Evolutionary conservation across 2,113 vertebrate genomes (phyloP), one percentile per base, ranked within the genome.

Genomic region (Cynoglossus semilaevis): DNA sequence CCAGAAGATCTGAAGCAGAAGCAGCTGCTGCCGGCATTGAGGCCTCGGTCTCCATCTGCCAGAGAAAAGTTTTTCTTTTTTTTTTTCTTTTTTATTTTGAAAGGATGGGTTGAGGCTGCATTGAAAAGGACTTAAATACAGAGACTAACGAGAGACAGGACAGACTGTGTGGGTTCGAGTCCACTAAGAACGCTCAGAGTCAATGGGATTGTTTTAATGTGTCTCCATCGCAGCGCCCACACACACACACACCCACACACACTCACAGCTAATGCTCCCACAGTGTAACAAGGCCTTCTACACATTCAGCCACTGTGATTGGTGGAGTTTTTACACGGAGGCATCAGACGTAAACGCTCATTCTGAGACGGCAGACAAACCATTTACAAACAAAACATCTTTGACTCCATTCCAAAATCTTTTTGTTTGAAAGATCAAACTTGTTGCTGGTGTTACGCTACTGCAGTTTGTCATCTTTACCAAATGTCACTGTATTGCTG

Each of bases 1-100:
- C 87, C 96, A 99, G 88, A 98, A 92, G 85, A 91, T 94, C 88
- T 98, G 90, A 98, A 67, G 74, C 15, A 42, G 44, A 76, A 69
- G 76, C 67, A 58, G 79, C 62, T 73, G 80, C 67, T 63, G 51
- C 66, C 43, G 15, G 62, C 63, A 34, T 48, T 18, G 44, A 74
- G 42, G 61, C 70, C 70, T 72, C 65, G 35, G 58, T 77, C 70
- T 83, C 72, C 70, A 56, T 83, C 72, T 79, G 76, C 66, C 70
- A 75, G 59, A 44, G 81, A 70, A 77, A 50, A 49, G 40, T 71
- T 70, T 71, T 65, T 38, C 16, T 46, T 46, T 44, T 44, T 15
- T 44, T 44, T 15, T 45, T 15, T 16, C 15, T 17, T 45, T 47
- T 19, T 11, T 16, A 17, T 17, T 45, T 47, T 4, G 2, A 62